These are phyloP conservation scores for Alloplasta piceator DNA, from an alignment of 2,888 invertebrate species.

Conservation along the genomic window DNA sequence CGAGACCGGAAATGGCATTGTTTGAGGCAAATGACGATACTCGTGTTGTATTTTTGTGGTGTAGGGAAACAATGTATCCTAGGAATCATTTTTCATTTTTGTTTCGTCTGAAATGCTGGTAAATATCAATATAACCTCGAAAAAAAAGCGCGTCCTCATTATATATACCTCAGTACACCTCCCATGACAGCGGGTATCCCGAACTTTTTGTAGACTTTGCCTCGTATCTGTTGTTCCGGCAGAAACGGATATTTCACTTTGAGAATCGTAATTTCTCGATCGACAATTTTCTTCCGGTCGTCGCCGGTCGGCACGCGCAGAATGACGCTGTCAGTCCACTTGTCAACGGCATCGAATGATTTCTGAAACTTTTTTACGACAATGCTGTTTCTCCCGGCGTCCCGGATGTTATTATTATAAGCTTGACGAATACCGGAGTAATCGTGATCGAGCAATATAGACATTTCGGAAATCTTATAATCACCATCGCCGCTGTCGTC, in stretches of 20 bases:
- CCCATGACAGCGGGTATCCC: constrained; percentile 67
- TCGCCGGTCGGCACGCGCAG: constrained; percentile 37
- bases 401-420: constrained; percentile 15
- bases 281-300: constrained; percentile 55
- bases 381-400: background rate
- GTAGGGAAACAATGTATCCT: no score
- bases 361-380: constrained; percentile 20
- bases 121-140: no score
- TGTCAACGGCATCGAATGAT: constrained; percentile 52
- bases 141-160: no score
- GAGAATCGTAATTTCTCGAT: constrained; percentile 62
- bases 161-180: constrained; percentile 59
- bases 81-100: no score
- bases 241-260: constrained; percentile 68
- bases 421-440: constrained; percentile 19
- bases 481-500: background rate
- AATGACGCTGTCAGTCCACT: constrained; percentile 52
- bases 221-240: constrained; percentile 66
- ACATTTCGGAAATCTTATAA: constrained; percentile 2
- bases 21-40: no score
- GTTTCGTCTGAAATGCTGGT: no score
- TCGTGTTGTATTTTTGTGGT: no score
- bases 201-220: constrained; percentile 65
- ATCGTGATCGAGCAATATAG: constrained; percentile 42
- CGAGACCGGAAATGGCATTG: no score